Percentiles rank a stretch among this genome's conserved stretches.
phyloP scores from a whole-genome alignment of 1,140 invertebrate species.

The Tetraneura akinire region DNA sequence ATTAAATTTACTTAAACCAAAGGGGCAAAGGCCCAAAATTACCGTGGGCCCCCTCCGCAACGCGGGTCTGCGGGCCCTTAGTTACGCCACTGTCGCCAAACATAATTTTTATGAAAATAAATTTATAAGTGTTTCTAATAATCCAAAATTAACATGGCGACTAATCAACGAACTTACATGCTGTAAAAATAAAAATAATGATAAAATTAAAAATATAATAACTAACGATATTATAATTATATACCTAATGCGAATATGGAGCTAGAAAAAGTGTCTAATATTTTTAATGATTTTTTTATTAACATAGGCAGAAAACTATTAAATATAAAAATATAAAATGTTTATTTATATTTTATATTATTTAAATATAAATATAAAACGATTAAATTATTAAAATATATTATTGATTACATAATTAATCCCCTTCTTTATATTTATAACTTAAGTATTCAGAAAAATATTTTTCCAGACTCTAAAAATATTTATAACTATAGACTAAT shows the following conservation, averaged over 20 bases:
- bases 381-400: conserved; percentile 5
- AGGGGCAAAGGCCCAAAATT: too few relatives aligned
- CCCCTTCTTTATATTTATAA: background rate
- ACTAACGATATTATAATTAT: background rate
- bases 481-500: background rate
- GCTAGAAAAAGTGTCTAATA: background rate
- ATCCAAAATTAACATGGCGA: background rate
- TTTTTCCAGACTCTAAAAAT: background rate
- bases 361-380: background rate
- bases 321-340: background rate
- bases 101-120: background rate
- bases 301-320: too few relatives aligned
- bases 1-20: too few relatives aligned
- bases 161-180: conserved; percentile 2
- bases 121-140: conserved; percentile 6
- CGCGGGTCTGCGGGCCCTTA: too few relatives aligned
- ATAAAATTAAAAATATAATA: background rate
- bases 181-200: background rate
- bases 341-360: background rate
- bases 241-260: conserved; percentile 1
- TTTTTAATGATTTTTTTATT: too few relatives aligned
- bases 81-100: too few relatives aligned
- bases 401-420: background rate
- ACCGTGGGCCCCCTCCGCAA: too few relatives aligned
- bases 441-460: background rate